phyloP scores from a whole-genome alignment of 2,888 invertebrate genomes.

The Kuschelorhynchus macadamiae region DNA sequence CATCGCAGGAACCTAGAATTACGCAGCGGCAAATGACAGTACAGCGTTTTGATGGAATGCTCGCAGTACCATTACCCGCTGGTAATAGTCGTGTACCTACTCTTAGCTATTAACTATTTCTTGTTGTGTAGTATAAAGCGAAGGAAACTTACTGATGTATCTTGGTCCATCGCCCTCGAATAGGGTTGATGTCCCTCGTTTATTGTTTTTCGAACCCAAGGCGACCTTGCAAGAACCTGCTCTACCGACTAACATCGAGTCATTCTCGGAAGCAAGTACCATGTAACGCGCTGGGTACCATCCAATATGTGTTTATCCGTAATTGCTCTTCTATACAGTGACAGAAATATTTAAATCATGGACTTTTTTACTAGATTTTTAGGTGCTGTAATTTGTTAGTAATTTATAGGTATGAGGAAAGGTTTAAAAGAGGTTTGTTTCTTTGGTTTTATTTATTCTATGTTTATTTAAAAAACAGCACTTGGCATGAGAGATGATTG shows the following conservation, averaged over 20 bases:
- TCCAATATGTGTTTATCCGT: not conserved
- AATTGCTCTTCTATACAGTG: too few relatives aligned
- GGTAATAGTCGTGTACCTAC: conserved; percentile 28
- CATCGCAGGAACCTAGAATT: too few relatives aligned
- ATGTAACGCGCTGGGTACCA: conserved; percentile 3
- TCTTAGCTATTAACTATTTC: conserved; percentile 18
- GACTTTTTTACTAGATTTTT: too few relatives aligned
- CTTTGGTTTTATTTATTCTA: too few relatives aligned
- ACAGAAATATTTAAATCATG: too few relatives aligned
- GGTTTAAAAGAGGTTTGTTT: too few relatives aligned
- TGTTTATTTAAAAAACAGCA: too few relatives aligned
- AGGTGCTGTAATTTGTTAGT: too few relatives aligned
- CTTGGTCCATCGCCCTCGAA: conserved; percentile 34
- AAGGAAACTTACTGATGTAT: conserved; percentile 27
- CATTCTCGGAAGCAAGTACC: conserved; percentile 25
- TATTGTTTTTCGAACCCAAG: conserved; percentile 36
- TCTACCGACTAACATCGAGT: conserved; percentile 14
- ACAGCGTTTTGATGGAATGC: conserved; percentile 23
- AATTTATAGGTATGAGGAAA: too few relatives aligned
- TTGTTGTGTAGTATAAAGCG: not conserved
- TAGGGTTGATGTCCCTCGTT: conserved; percentile 37
- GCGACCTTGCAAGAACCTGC: conserved; percentile 41
- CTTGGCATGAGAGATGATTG: too few relatives aligned
- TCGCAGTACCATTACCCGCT: conserved; percentile 24
- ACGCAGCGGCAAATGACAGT: conserved; percentile 9